phyloP scores from a whole-genome alignment of 1,140 invertebrate genomes.

The Bactericera cockerelli region DNA sequence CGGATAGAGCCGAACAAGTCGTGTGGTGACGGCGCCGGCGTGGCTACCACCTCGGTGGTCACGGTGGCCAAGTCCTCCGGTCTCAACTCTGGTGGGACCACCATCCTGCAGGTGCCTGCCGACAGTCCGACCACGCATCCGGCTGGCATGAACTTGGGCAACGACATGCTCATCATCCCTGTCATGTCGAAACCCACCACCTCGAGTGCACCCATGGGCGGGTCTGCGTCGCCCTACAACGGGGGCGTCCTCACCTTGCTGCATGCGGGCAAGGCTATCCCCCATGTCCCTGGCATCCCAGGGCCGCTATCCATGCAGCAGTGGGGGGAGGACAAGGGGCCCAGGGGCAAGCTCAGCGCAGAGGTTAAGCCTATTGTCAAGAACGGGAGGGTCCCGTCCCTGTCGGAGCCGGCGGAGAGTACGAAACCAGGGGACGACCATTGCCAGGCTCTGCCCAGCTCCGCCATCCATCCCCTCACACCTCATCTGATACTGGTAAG shows the following conservation, averaged over 20 bases:
- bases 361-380: constrained; percentile 1
- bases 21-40: not conserved
- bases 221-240: constrained; percentile 17
- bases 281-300: constrained; percentile 70
- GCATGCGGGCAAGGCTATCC: constrained; percentile 53
- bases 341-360: not conserved
- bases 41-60: constrained; percentile 23
- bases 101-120: constrained; percentile 19
- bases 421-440: not conserved
- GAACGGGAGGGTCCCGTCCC: not conserved
- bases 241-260: constrained; percentile 25
- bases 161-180: constrained; percentile 17
- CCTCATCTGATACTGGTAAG: too few species aligned
- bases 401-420: not conserved
- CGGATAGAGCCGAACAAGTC: constrained; percentile 39
- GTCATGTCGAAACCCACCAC: not conserved
- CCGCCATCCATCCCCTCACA: too few species aligned
- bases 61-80: constrained; percentile 29
- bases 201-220: not conserved
- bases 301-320: constrained; percentile 38
- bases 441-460: too few species aligned
- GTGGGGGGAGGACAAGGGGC: not conserved
- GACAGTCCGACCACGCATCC: not conserved
- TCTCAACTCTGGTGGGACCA: constrained; percentile 29
- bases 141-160: not conserved